Conservation (phyloP, 2,797 vertebrate species). For the Sphenodon punctatus region DNA sequence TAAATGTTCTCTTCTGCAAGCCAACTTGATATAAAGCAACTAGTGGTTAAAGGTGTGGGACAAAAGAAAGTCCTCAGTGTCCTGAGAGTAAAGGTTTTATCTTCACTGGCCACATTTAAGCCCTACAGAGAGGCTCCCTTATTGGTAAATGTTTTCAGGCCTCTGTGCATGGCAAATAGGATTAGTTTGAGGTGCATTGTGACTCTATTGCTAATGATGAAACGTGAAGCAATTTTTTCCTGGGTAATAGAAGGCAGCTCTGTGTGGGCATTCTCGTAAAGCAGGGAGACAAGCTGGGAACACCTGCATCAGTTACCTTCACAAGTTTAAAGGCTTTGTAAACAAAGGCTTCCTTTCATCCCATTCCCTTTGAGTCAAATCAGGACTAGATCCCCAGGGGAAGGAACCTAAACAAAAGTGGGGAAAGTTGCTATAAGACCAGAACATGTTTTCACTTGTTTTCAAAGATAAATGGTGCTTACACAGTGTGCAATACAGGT, state of each 20-base stretch:
- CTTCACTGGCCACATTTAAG: background rate
- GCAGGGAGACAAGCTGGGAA: background rate
- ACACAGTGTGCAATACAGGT: background rate
- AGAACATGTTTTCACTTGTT: background rate
- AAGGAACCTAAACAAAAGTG: background rate
- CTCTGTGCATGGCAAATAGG: background rate
- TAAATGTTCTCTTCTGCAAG: constrained; percentile 11
- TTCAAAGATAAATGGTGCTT: too few species aligned
- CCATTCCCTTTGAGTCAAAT: background rate
- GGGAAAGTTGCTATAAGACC: background rate
- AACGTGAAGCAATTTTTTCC: background rate
- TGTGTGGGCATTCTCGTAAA: background rate
- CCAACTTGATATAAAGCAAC: constrained; percentile 4
- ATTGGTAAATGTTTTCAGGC: background rate
- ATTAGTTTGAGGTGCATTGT: background rate
- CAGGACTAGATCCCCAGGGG: background rate
- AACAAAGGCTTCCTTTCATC: constrained; percentile 1
- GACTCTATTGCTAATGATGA: background rate
- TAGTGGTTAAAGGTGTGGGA: background rate
- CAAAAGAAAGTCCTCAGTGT: background rate
- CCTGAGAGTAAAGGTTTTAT: background rate
- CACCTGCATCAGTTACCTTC: background rate
- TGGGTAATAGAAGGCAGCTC: background rate
- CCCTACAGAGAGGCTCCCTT: background rate
- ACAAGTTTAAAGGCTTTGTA: background rate